These are phyloP conservation scores for Epinephelus coioides DNA, from an alignment of 2,797 vertebrate species.

Conservation along the genomic window DNA sequence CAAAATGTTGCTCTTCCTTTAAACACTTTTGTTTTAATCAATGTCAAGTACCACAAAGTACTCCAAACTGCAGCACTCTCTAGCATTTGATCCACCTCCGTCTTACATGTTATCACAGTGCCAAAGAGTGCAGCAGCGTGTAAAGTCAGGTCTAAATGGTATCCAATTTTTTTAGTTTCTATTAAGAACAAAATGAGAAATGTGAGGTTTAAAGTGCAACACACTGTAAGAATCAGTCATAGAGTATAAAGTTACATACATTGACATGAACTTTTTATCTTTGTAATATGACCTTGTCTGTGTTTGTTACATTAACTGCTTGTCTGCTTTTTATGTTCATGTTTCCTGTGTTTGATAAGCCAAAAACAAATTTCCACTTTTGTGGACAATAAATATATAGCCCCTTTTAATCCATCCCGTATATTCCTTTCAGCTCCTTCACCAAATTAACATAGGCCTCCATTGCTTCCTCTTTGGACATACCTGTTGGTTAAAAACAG, in stretches of 20 bases:
- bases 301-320: too few species aligned
- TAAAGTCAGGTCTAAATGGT: background rate
- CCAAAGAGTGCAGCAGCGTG: background rate
- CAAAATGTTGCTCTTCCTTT: background rate
- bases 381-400: too few species aligned
- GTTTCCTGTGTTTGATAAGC: too few species aligned
- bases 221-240: too few species aligned
- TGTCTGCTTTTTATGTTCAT: too few species aligned
- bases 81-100: background rate
- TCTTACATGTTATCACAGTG: background rate
- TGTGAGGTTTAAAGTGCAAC: too few species aligned
- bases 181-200: background rate
- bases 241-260: too few species aligned
- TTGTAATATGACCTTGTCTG: too few species aligned
- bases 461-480: slow-evolving; percentile 89
- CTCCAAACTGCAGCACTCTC: background rate
- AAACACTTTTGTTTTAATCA: background rate
- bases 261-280: too few species aligned
- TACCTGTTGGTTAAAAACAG: slow-evolving; percentile 80
- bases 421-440: slow-evolving; percentile 75
- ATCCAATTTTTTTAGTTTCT: background rate
- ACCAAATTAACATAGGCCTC: slow-evolving; percentile 78
- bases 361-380: too few species aligned
- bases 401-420: too few species aligned
- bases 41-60: background rate